Conservation (phyloP, 2,888 invertebrate species). For the Furcula furcula region DNA sequence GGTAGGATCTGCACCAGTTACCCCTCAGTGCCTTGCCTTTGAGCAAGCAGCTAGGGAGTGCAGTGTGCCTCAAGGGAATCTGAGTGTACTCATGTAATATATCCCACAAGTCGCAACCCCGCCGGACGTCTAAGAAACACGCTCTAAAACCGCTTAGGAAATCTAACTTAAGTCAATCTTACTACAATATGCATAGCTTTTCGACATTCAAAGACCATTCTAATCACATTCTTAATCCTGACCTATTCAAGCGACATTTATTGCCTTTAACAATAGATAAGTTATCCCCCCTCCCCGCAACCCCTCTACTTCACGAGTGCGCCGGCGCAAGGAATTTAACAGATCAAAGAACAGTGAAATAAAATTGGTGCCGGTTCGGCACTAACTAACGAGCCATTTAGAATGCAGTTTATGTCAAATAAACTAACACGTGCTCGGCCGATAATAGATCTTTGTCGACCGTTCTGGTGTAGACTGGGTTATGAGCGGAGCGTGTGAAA, state of each 20-base stretch:
- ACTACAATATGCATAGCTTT: no score
- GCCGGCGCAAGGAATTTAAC: slow-evolving; percentile 14
- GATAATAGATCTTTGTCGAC: slow-evolving; percentile 69
- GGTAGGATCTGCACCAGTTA: no score
- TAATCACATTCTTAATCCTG: slow-evolving; percentile 6
- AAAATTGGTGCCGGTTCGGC: slow-evolving; percentile 41
- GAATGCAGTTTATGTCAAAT: slow-evolving; percentile 74
- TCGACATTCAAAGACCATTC: not conserved
- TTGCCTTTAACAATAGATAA: slow-evolving; percentile 19
- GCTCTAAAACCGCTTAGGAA: no score
- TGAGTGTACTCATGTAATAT: no score
- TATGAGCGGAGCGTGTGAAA: slow-evolving; percentile 26
- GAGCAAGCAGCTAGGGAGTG: no score
- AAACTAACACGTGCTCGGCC: slow-evolving; percentile 66
- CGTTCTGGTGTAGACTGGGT: slow-evolving; percentile 15
- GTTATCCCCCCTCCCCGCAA: not conserved
- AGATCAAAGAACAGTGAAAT: slow-evolving; percentile 57
- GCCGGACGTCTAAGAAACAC: no score
- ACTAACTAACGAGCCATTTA: slow-evolving; percentile 62
- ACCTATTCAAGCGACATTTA: slow-evolving; percentile 28
- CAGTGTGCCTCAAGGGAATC: no score
- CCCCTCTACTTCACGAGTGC: not conserved
- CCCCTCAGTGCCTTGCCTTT: no score
- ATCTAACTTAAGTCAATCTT: no score
- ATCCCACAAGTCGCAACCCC: no score